Conservation (phyloP, 1,140 invertebrate species). For the Aphaenogaster floridana region DNA sequence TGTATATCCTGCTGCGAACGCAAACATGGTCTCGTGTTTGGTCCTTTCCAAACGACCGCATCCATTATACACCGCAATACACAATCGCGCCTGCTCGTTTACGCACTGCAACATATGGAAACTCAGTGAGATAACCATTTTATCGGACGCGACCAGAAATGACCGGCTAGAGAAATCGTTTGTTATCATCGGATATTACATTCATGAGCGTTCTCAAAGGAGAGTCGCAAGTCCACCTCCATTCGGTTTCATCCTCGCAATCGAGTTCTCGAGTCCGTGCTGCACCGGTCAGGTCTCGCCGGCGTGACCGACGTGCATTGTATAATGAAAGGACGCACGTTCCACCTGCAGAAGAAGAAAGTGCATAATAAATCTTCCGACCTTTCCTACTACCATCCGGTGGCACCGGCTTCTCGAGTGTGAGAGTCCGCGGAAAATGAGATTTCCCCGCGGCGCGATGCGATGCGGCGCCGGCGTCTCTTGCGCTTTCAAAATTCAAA, state of each 20-base stretch:
- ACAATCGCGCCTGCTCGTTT: neutral
- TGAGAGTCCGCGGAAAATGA: slow-evolving; percentile 61
- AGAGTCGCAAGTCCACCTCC: neutral
- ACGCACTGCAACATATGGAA: slow-evolving; percentile 2
- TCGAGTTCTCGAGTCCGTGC: slow-evolving; percentile 20
- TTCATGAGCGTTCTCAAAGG: slow-evolving; percentile 5
- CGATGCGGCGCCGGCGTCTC: slow-evolving; percentile 28
- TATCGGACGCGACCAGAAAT: neutral
- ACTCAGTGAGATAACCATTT: slow-evolving; percentile 27
- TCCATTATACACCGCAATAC: slow-evolving; percentile 9
- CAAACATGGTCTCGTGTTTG: neutral
- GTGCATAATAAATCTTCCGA: slow-evolving; percentile 68
- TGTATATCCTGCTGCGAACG: neutral
- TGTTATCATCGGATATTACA: slow-evolving; percentile 25
- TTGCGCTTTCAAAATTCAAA: slow-evolving; percentile 71
- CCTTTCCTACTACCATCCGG: slow-evolving; percentile 20
- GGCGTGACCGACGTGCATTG: slow-evolving; percentile 41
- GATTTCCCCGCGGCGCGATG: slow-evolving; percentile 62
- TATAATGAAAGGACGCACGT: slow-evolving; percentile 27
- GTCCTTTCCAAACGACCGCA: slow-evolving; percentile 26
- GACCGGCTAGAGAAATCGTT: neutral
- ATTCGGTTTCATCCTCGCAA: neutral
- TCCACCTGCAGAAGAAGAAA: slow-evolving; percentile 44
- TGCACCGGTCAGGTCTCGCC: neutral
- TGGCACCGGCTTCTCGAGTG: slow-evolving; percentile 18